A percentile compares a stretch with the other conserved stretches of the same genome.
Evolutionary conservation across 2,113 vertebrate genomes (phyloP).

Genomic region (Poeciliopsis turrubarensis): DNA sequence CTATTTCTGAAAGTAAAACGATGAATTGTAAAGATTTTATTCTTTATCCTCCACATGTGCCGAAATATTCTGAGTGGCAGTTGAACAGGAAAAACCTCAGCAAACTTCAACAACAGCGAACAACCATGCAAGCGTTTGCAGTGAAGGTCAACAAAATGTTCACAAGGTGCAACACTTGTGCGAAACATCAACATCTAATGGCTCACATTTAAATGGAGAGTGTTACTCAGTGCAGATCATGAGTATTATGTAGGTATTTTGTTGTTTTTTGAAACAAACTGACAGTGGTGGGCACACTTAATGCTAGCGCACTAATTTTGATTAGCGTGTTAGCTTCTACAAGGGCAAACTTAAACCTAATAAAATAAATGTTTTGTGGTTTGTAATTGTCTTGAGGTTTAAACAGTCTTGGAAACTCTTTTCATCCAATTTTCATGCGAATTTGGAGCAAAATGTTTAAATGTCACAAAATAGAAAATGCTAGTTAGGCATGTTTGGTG

Average conservation of each 20-base stretch:
- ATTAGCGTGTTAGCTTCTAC: neutral
- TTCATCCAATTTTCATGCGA: too few species aligned
- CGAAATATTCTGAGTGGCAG: slow-evolving; percentile 59
- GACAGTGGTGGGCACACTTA: neutral
- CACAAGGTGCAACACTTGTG: slow-evolving; percentile 8
- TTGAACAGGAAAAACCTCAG: slow-evolving; percentile 36
- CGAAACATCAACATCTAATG: slow-evolving; percentile 36
- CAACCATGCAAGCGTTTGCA: slow-evolving; percentile 69
- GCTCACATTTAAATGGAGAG: neutral
- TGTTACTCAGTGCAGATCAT: neutral
- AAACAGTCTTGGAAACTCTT: neutral
- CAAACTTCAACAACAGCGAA: slow-evolving; percentile 57
- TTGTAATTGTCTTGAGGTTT: neutral
- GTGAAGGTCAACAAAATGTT: slow-evolving; percentile 4
- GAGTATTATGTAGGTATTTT: neutral
- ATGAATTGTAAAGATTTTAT: slow-evolving; percentile 41
- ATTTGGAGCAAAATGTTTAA: too few species aligned
- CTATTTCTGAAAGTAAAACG: slow-evolving; percentile 63
- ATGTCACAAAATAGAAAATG: too few species aligned
- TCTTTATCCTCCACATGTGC: slow-evolving; percentile 15
- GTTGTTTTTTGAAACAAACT: neutral
- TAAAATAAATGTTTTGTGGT: neutral
- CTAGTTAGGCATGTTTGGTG: too few species aligned
- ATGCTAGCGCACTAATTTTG: too few species aligned
- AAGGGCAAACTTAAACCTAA: neutral